phyloP scores from a whole-genome alignment of 2,888 invertebrate species.

The Octodonta nipae region DNA sequence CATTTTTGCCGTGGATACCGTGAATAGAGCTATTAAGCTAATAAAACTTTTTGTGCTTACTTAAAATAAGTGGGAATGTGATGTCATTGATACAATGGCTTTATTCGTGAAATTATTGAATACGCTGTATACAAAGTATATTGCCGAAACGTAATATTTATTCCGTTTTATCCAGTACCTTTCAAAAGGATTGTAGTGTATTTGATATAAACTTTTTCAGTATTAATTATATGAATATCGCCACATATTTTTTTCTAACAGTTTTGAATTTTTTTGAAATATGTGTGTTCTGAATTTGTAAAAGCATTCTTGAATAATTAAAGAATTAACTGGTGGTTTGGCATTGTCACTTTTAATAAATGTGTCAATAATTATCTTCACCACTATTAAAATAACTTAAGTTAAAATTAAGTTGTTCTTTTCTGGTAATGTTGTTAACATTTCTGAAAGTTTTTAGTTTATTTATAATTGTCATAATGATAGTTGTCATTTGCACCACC shows the following conservation, averaged over 20 bases:
- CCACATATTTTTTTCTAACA: constrained; percentile 4
- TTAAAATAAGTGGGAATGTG: no score
- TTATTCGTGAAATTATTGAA: no score
- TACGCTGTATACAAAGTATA: no score
- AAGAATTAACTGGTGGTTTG: not conserved
- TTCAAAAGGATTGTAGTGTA: constrained; percentile 26
- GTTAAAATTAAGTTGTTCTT: constrained; percentile 5
- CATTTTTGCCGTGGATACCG: no score
- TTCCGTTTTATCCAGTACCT: constrained; percentile 28
- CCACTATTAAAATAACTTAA: constrained; percentile 7
- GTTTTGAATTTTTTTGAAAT: constrained; percentile 7
- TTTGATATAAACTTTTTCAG: constrained; percentile 8
- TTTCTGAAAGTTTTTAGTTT: constrained; percentile 6
- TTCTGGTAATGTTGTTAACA: constrained; percentile 3
- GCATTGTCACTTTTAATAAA: not conserved
- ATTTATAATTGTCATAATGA: constrained; percentile 16
- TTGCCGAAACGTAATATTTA: no score
- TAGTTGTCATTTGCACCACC: constrained; percentile 26
- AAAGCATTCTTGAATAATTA: constrained; percentile 5
- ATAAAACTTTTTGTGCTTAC: no score
- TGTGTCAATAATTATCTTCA: constrained; percentile 2
- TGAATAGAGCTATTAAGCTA: no score
- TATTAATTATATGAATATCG: constrained; percentile 1
- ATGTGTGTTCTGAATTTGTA: constrained; percentile 6
- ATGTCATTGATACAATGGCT: no score